Evolutionary conservation across 64 coral and sea anemone species (phyloP).

Genomic region (Stylophora pistillata): DNA sequence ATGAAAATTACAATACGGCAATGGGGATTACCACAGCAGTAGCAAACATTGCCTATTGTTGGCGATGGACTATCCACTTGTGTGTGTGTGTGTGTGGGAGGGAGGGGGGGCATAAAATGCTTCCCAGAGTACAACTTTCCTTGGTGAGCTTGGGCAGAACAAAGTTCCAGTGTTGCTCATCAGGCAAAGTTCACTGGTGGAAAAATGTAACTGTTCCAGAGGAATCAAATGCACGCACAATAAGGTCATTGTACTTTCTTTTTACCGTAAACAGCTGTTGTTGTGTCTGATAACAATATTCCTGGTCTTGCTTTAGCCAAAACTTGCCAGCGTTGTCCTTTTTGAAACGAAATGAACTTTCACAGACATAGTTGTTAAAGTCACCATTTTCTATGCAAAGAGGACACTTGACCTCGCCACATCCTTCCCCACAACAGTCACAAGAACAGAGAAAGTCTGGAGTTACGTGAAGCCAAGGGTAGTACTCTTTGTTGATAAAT

Average conservation of each 20-base stretch:
- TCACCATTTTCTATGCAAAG: too few species aligned
- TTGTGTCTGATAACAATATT: too few species aligned
- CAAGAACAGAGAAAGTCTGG: constrained; percentile 42
- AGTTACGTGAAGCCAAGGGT: constrained; percentile 30
- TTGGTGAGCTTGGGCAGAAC: constrained; percentile 32
- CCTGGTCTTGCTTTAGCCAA: constrained; percentile 25
- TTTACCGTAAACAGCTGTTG: constrained; percentile 49
- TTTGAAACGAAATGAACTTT: constrained; percentile 22
- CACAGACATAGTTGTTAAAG: too few species aligned
- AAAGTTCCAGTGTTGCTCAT: constrained; percentile 5
- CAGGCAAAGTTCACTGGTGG: background rate
- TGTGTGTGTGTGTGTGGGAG: background rate
- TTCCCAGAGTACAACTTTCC: constrained; percentile 30
- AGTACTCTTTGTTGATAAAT: constrained; percentile 4
- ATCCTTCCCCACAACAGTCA: too few species aligned
- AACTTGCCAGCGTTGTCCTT: constrained; percentile 36
- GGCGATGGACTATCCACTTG: background rate
- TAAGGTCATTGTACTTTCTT: constrained; percentile 37
- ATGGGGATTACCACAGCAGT: constrained; percentile 28
- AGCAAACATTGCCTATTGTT: constrained; percentile 9
- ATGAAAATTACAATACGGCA: too few species aligned
- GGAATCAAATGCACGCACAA: constrained; percentile 33
- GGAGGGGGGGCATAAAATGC: too few species aligned
- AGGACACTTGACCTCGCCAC: too few species aligned
- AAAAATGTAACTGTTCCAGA: background rate